Evolutionary conservation across 2,888 invertebrate genomes (phyloP).

Genomic region (Tanypteryx hageni): DNA sequence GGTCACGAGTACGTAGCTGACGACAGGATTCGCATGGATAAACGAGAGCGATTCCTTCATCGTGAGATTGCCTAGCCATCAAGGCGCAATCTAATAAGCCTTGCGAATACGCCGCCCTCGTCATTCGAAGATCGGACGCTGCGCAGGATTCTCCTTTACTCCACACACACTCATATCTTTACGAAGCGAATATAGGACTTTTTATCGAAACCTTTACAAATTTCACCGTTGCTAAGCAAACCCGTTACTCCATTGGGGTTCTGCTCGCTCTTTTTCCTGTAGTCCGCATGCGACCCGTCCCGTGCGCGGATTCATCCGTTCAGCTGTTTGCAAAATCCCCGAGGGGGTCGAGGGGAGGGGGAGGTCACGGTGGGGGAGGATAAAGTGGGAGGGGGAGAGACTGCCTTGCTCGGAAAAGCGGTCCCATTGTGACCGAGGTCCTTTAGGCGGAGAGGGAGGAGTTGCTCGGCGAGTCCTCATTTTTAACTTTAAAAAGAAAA

Average conservation of each 20-base stretch:
- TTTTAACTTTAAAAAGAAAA: neutral
- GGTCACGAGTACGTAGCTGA: too few species aligned
- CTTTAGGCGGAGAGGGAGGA: slow-evolving; percentile 15
- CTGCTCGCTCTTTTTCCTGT: neutral
- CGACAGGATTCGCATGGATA: too few species aligned
- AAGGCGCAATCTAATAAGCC: neutral
- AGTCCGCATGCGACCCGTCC: neutral
- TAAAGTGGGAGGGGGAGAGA: neutral
- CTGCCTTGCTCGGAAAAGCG: neutral
- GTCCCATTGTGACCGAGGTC: slow-evolving; percentile 11
- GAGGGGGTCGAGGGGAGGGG: neutral
- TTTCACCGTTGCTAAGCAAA: slow-evolving; percentile 40
- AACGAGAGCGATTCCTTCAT: neutral
- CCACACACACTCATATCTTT: neutral
- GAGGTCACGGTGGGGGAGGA: neutral
- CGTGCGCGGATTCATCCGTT: slow-evolving; percentile 12
- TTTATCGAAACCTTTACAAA: slow-evolving; percentile 43
- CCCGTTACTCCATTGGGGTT: slow-evolving; percentile 1
- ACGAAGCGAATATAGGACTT: neutral
- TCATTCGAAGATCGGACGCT: too few species aligned
- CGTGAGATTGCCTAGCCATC: too few species aligned
- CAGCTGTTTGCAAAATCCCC: slow-evolving; percentile 28
- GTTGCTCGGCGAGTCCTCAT: slow-evolving; percentile 8
- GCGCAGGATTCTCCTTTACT: neutral
- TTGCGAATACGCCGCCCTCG: neutral